phyloP scores from a whole-genome alignment of 1,140 invertebrate species.

The Drosophila pruinosa region DNA sequence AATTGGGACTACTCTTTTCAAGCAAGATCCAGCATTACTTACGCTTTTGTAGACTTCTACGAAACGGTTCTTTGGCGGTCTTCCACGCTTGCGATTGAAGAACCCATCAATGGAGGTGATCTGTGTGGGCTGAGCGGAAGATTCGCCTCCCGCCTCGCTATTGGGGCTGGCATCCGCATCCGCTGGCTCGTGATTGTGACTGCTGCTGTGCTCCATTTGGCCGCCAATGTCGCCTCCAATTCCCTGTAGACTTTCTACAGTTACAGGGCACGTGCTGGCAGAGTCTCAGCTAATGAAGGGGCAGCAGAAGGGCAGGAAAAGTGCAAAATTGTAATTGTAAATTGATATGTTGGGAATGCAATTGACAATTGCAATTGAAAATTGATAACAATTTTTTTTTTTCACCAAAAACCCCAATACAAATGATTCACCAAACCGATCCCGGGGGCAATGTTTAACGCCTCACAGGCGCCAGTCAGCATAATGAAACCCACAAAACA shows the following conservation, averaged over 20 bases:
- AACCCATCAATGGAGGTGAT: slow-evolving; percentile 81
- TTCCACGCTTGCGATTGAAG: slow-evolving; percentile 93
- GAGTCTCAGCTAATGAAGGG: neutral
- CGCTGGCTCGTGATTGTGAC: neutral
- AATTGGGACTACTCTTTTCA: neutral
- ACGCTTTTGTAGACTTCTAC: slow-evolving; percentile 94
- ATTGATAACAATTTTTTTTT: slow-evolving; percentile 1
- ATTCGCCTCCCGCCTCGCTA: slow-evolving; percentile 31
- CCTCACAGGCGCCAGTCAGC: slow-evolving; percentile 25
- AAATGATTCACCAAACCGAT: slow-evolving; percentile 23
- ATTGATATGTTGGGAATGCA: slow-evolving; percentile 45
- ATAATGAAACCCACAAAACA: neutral
- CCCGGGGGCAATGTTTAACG: slow-evolving; percentile 6
- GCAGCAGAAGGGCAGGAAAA: neutral
- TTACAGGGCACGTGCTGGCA: slow-evolving; percentile 28
- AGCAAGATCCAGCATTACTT: slow-evolving; percentile 79
- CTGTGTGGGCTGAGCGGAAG: slow-evolving; percentile 49
- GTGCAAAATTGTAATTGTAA: slow-evolving; percentile 36
- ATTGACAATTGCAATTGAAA: slow-evolving; percentile 24
- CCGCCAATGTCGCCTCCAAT: neutral
- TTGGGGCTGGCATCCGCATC: slow-evolving; percentile 14
- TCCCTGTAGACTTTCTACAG: neutral
- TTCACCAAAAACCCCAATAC: neutral
- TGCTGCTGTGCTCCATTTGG: slow-evolving; percentile 33
- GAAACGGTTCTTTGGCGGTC: slow-evolving; percentile 95